Conservation (phyloP, 2,113 vertebrate species). For the Dolichallabes microphthalmus region DNA sequence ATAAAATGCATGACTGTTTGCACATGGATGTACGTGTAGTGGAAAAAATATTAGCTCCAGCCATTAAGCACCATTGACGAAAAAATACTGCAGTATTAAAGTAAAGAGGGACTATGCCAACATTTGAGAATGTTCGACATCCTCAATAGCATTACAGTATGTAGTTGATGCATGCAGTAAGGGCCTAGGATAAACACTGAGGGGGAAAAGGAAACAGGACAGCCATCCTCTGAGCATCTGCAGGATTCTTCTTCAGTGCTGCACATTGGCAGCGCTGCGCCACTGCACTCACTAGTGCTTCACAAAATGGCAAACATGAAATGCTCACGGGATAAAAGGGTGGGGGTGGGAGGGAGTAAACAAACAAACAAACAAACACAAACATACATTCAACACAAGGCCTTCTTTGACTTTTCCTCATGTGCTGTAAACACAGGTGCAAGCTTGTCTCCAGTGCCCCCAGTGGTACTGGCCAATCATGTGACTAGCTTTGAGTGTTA, state of each 20-base stretch:
- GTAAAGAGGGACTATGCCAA: neutral
- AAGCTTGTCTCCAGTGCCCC: conserved; percentile 63
- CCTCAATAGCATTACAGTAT: conserved; percentile 17
- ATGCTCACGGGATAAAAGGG: neutral
- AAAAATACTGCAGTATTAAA: conserved; percentile 26
- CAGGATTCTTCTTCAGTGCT: conserved; percentile 57
- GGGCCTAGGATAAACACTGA: conserved; percentile 29
- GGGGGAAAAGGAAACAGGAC: conserved; percentile 9
- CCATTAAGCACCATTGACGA: conserved; percentile 38
- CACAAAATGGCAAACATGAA: conserved; percentile 64
- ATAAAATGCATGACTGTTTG: conserved; percentile 24
- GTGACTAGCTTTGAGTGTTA: conserved; percentile 9
- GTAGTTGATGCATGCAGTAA: conserved; percentile 5
- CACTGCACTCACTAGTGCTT: conserved; percentile 79
- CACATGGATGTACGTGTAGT: conserved; percentile 34
- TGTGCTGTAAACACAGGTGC: conserved; percentile 71
- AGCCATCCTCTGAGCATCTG: conserved; percentile 69
- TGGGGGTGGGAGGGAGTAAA: neutral
- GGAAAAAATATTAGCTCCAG: conserved; percentile 20
- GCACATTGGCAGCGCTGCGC: conserved; percentile 53
- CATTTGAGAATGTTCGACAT: conserved; percentile 16
- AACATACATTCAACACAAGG: conserved; percentile 84
- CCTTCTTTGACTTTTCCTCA: conserved; percentile 67
- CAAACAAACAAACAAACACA: conserved; percentile 52
- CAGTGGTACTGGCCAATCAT: conserved; percentile 22